Conservation (phyloP, 92 coral and sea anemone species). For the Palythoa grandiflora region DNA sequence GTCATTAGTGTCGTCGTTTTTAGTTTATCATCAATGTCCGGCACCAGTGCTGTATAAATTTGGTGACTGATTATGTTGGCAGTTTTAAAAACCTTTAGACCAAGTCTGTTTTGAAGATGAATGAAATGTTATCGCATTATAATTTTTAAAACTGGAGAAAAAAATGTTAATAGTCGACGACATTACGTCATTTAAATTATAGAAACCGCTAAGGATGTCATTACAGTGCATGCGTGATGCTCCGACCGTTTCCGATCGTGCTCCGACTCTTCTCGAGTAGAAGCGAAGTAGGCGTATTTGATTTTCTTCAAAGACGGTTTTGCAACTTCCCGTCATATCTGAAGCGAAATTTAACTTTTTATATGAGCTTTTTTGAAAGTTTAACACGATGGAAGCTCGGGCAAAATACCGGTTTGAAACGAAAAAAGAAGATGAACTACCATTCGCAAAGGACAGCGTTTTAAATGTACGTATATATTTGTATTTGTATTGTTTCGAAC, state of each 20-base stretch:
- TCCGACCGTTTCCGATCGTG: slow-evolving; percentile 13
- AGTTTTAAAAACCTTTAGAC: too few species aligned
- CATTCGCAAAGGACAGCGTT: slow-evolving; percentile 81
- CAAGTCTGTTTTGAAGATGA: too few species aligned
- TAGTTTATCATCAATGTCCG: too few species aligned
- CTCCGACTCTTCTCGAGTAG: slow-evolving; percentile 20
- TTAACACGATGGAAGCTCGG: slow-evolving; percentile 84
- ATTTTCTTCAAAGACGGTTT: background rate
- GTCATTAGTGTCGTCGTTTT: too few species aligned
- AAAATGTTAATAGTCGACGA: too few species aligned
- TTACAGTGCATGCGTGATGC: background rate
- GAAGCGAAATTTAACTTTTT: slow-evolving; percentile 27
- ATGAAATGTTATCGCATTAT: too few species aligned
- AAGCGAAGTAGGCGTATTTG: slow-evolving; percentile 42
- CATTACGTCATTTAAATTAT: too few species aligned
- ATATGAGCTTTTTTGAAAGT: slow-evolving; percentile 30
- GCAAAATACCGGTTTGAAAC: slow-evolving; percentile 82
- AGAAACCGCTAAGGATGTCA: background rate
- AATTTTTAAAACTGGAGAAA: too few species aligned
- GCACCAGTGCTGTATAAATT: too few species aligned
- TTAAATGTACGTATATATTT: slow-evolving; percentile 76
- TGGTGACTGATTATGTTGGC: too few species aligned
- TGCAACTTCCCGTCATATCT: slow-evolving; percentile 23
- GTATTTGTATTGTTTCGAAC: background rate
- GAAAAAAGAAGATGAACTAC: slow-evolving; percentile 82